These are phyloP conservation scores for Ranitomeya imitator DNA, from an alignment of 2,113 vertebrate genomes.

Conservation along the genomic window DNA sequence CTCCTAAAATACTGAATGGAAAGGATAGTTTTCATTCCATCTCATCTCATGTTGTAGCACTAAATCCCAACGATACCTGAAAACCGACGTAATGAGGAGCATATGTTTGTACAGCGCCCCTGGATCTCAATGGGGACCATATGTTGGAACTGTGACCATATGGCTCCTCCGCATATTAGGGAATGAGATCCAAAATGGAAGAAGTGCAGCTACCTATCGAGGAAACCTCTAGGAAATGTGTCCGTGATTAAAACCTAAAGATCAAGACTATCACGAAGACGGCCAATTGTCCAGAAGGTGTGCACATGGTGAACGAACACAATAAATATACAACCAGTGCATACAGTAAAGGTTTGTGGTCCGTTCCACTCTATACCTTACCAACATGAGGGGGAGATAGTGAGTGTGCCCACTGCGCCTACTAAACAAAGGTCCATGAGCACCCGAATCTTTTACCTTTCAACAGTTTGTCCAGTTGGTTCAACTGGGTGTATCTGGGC, in stretches of 20 bases:
- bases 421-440: too few species aligned
- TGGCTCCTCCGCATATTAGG: neutral
- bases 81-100: neutral
- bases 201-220: neutral
- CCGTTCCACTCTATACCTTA: too few species aligned
- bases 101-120: neutral
- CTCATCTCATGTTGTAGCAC: neutral
- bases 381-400: too few species aligned
- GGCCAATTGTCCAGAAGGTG: neutral
- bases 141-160: constrained; percentile 23
- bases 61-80: constrained; percentile 2
- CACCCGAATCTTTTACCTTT: too few species aligned
- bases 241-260: neutral
- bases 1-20: neutral
- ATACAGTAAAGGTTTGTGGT: too few species aligned
- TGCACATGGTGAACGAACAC: too few species aligned
- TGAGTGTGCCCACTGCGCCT: too few species aligned
- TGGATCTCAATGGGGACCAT: constrained; percentile 20
- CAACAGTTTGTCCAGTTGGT: too few species aligned
- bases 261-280: neutral
- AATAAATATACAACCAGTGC: too few species aligned
- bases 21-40: neutral
- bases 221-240: neutral
- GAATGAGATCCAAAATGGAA: constrained; percentile 1
- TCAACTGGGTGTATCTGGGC: too few species aligned